Base-by-base conservation (phyloP, 1,140 invertebrate genomes). In the Bursaphelenchus mucronatus region DNA sequence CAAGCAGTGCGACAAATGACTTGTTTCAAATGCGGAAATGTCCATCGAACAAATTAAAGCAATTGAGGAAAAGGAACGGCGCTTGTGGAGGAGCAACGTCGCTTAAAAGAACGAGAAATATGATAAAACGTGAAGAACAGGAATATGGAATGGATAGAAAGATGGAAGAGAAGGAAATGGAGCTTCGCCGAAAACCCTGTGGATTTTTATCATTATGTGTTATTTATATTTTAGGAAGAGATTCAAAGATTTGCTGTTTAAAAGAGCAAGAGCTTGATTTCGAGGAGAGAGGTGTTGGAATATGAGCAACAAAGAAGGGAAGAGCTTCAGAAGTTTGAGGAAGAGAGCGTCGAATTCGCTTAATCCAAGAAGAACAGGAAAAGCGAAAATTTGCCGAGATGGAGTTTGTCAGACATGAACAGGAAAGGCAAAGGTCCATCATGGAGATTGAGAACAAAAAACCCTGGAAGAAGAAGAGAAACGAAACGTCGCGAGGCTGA, bases 201-300 rank as follows among this genome's bases (percentile, higher is more conserved):
- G n/a, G 5, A 13, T 62, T 62, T 13, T 13, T 59, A 15, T 15
- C 39, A 53, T 53, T 30, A n/a, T 30, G 11, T 62, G 64, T 1
- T 4, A 64, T 44, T 13, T 44, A 8, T 30, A 58, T 15, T 15
- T n/a, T 61, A 70, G 56, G 68, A 74, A 17, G 70, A 72, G 17
- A 43, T 72, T 9, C 17, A 56, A 17, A 15, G 61, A 4, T 41
- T 64, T 44, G 65, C 70, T 7, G 21, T 55, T 8, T 71, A 66
- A 39, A 74, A 39, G 70, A 72, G 44, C 19, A 61, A 53, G 70
- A 72, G 45, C 56, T 72, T n/a, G 71, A 74, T n/a, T n/a, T n/a
- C n/a, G 30, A 55, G 62, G 10, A 30, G 39, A n/a, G 57, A 72
- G 45, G 59, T 72, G 43, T 63, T 63, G 51, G 70, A 72, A 46